Conservation (phyloP, 2,797 vertebrate genomes). For the Hydrocynus forskahlii region DNA sequence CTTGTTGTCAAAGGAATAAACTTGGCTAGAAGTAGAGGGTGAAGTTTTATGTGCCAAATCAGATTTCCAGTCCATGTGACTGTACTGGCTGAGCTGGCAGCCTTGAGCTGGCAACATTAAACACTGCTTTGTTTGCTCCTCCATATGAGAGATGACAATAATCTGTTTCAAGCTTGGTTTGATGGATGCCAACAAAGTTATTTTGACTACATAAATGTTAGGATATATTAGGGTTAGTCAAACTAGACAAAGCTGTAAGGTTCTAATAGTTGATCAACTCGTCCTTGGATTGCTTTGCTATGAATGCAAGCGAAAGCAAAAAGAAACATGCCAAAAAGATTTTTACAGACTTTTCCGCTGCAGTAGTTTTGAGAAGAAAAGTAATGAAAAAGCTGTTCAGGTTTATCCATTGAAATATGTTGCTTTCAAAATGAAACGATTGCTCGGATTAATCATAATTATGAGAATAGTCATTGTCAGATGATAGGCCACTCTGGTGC, state of each 20-base stretch:
- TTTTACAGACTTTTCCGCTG: neutral
- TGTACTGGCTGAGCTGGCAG: slow-evolving; percentile 64
- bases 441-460: neutral
- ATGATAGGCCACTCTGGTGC: neutral
- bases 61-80: slow-evolving; percentile 68
- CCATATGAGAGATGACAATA: slow-evolving; percentile 33
- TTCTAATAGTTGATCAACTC: neutral
- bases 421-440: neutral
- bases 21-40: slow-evolving; percentile 65
- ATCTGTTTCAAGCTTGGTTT: slow-evolving; percentile 33
- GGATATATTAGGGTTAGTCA: neutral
- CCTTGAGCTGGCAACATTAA: slow-evolving; percentile 62
- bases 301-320: neutral
- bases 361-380: too few species aligned
- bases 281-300: neutral
- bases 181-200: neutral
- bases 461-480: neutral
- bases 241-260: neutral
- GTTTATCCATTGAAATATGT: too few species aligned
- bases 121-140: slow-evolving; percentile 66
- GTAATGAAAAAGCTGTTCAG: too few species aligned
- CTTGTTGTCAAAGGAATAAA: slow-evolving; percentile 60
- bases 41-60: slow-evolving; percentile 68
- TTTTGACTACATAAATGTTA: slow-evolving; percentile 10
- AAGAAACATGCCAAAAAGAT: neutral